Evolutionary conservation across 2,113 vertebrate species (phyloP).

Genomic region (Sciurus niger): DNA sequence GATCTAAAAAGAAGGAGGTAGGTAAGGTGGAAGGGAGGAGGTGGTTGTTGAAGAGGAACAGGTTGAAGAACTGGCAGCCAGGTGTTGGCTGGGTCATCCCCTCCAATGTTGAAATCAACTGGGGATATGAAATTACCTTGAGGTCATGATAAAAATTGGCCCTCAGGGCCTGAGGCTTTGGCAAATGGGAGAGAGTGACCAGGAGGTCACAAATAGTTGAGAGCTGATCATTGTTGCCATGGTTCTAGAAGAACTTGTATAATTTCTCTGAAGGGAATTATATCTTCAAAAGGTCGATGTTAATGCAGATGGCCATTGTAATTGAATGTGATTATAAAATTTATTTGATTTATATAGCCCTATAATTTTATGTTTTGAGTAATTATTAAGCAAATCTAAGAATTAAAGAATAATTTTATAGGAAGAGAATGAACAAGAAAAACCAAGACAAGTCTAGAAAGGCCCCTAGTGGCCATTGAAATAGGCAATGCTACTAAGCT

Average conservation of each 20-base stretch:
- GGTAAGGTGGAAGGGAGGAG: neutral
- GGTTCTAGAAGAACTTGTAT: slow-evolving; percentile 11
- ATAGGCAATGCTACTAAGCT: neutral
- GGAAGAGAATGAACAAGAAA: neutral
- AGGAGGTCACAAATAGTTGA: slow-evolving; percentile 63
- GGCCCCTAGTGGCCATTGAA: accelerated
- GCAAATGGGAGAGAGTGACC: slow-evolving; percentile 39
- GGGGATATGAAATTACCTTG: neutral
- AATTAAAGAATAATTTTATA: slow-evolving; percentile 50
- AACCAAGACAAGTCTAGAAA: neutral
- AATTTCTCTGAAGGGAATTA: slow-evolving; percentile 61
- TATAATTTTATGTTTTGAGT: slow-evolving; percentile 62
- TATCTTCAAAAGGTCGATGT: slow-evolving; percentile 56
- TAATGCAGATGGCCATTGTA: slow-evolving; percentile 55
- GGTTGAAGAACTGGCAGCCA: neutral
- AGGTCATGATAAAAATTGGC: slow-evolving; percentile 10
- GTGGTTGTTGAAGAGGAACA: neutral
- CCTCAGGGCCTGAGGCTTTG: slow-evolving; percentile 50
- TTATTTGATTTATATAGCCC: slow-evolving; percentile 54
- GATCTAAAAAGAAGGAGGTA: neutral
- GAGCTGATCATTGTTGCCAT: slow-evolving; percentile 24
- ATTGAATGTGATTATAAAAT: neutral
- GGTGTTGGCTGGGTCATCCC: neutral
- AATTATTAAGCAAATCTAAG: slow-evolving; percentile 43
- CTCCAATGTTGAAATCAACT: slow-evolving; percentile 5